Base-by-base conservation (phyloP, 2,113 vertebrate species). In the Mola mola region DNA sequence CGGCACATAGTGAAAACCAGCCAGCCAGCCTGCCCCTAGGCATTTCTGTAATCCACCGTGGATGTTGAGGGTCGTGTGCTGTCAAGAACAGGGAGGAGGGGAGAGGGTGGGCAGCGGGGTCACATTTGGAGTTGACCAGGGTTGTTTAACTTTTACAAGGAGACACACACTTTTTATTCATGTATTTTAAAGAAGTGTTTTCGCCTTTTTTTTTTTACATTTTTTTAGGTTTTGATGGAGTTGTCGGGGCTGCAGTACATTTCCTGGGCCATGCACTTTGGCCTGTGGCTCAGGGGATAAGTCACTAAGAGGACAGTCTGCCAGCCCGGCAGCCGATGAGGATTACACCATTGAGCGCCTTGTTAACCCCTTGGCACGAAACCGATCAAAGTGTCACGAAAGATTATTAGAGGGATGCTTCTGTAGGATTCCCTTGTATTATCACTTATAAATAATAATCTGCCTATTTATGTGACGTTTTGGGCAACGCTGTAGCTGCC, bases 291-390 rank as follows among this genome's bases (percentile, higher is more conserved):
- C 22, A 52, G 68, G 20, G 31, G 42, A 69, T 53, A 82, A 77
- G 48, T 75, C 69, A 71, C 43, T 51, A 46, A 69, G 68, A 77
- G 64, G 79, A 79, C 81, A 57, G 41, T 62, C 28, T 38, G 67
- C 13, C 60, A 78, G 77, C 49, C 61, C 19, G 58, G 42, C 37
- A 50, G 60, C 40, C 9, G 24, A 59, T 62, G 46, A 62, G 84
- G 83, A 85, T 90, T 81, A 86, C 34, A 43, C 57, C 53, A 66
- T 73, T 88, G 79, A 84, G 75, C 70, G 67, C 4, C 60, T 87
- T 70, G 79, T 85, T 88, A 81, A 80, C 72, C 68, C 46, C 2
- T n/a, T 72, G 60, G 50, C 82, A 78, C 22, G 41, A 75, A 62
- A 71, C 41, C 33, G 59, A 74, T 53, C 66, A 34, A 46, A 75